Evolutionary conservation across 2,888 invertebrate species (phyloP), one percentile per base, ranked within the genome.

Genomic region (Drosophila neotestacea): DNA sequence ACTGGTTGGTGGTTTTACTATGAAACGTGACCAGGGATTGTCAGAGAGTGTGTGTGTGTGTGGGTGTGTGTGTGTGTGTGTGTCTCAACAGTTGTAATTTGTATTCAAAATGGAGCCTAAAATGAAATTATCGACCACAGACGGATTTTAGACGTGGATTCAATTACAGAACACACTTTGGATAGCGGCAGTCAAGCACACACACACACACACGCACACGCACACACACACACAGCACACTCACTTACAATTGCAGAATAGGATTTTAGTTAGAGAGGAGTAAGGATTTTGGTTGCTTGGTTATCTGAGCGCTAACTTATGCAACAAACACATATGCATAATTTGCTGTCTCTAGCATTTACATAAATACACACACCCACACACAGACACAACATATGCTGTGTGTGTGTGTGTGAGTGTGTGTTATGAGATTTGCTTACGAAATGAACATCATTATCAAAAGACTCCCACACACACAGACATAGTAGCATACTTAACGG

Each of bases 101-200:
- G 88, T 88, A 88, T 83, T 86, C 84, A 80, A 83, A 83, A 83
- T 86, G 73, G 70, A 46, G 63, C 56, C 67, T 66, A 61, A 86
- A 86, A 86, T 86, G 84, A 88, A 88, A 85, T 85, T 85, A 88
- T 86, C 87, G 79, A 77, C 81, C 84, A 88, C 79, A 81, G 84
- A 85, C 88, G 84, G 81, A 88, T 81, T 79, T 74, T 72, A 83
- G 85, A 88, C 84, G 89, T 85, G 87, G 89, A 88, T 85, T 85
- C 87, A 87, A 85, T 88, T 88, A 88, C 87, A 74, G 85, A 73
- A 69, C 79, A 73, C 78, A 80, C 75, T 73, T 59, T 76, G 75
- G 66, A 67, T 69, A 64, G 63, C 70, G 64, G 55, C 52, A 66
- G 48, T 59, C 63, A 60, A 59, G 70, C 30, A 54, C 16, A 41